Percentiles rank a stretch among this genome's conserved stretches.
phyloP scores from a whole-genome alignment of 1,140 invertebrate genomes.

The Eurosta solidaginis region DNA sequence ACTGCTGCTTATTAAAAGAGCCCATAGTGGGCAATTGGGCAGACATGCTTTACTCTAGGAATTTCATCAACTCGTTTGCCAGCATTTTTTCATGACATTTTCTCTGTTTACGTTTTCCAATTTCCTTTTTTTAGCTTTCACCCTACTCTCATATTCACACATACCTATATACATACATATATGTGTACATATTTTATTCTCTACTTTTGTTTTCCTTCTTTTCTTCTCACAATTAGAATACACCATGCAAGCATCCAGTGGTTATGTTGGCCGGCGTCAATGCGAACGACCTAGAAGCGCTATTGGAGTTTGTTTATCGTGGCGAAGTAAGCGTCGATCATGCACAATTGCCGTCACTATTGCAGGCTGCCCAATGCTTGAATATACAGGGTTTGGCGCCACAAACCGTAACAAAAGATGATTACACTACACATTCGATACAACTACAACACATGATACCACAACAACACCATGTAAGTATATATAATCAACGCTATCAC shows the following conservation, averaged over 20 bases:
- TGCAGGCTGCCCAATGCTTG: conserved; percentile 68
- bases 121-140: background rate
- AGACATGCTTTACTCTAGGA: background rate
- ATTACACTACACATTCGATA: conserved; percentile 60
- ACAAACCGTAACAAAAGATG: conserved; percentile 59
- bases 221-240: conserved; percentile 62
- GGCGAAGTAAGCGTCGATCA: conserved; percentile 70
- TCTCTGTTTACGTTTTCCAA: conserved; percentile 13
- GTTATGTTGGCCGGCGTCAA: conserved; percentile 69
- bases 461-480: conserved; percentile 49
- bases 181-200: background rate
- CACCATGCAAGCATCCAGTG: conserved; percentile 70
- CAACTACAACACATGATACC: conserved; percentile 61
- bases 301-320: conserved; percentile 69
- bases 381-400: conserved; percentile 68
- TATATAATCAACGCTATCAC: background rate
- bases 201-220: background rate
- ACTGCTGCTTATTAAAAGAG: too few relatives aligned
- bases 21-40: background rate
- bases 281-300: conserved; percentile 67
- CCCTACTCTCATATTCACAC: background rate
- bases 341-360: conserved; percentile 66
- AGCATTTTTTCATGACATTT: background rate
- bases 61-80: background rate
- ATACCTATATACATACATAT: background rate